Base-by-base conservation (phyloP, 2,113 vertebrate genomes). In the Brachyhypopomus gauderio region DNA sequence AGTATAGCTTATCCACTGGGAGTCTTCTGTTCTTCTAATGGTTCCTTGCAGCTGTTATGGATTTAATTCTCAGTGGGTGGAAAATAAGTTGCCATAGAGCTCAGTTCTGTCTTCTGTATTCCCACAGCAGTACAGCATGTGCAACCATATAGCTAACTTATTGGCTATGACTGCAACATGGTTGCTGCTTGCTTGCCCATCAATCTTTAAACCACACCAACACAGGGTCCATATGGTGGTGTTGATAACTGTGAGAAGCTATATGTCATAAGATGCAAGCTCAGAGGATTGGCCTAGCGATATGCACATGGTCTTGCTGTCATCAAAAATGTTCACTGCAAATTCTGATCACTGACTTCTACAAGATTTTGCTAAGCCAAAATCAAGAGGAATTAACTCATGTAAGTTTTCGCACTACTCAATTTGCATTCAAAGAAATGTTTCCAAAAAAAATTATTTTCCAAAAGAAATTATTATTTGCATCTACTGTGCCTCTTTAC, bases 171-270 rank as follows among this genome's bases (percentile, higher is more conserved):
- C 22, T 72, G 36, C 62, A 48, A 45, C 22, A 79, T 79, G 27
- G 36, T 48, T 71, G 66, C 59, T 69, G 41, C 67, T 60, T 67
- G 23, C 56, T 30, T 55, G n/a, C 19, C 34, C 20, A 70, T 73
- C 25, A 34, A 63, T 73, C 12, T 72, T 73, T 34, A 73, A 72
- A 22, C 19, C 72, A 19, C 56, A 41, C 55, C 56, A 52, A 52
- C 45, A 52, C 12, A 8, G 17, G 23, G 34, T 63, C 70, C 22
- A 14, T 73, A 14, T 62, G 56, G 25, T 52, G 5, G 27, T 25
- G 19, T 63, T 72, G 58, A 79, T 69, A 78, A 58, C 9, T 62
- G 67, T 71, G 66, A 72, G 20, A 38, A 80, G 34, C 67, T 79
- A 12, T 45, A 8, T 48, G 36, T 48, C 17, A 5, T 59, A 20